Base-by-base conservation (phyloP, 2,888 invertebrate species). In the Papilio protenor region DNA sequence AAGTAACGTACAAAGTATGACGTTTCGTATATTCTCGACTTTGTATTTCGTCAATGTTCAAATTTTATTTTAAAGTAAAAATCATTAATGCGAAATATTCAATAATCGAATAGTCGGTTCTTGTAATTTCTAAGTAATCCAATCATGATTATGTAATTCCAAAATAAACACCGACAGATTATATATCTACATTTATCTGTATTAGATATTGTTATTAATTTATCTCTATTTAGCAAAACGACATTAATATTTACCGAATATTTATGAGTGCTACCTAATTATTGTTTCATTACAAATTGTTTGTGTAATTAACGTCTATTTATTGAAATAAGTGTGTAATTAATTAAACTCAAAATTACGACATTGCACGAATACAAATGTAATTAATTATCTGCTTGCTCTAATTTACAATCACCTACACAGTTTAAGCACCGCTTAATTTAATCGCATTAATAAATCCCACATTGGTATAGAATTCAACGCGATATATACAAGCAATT, bases 401-500 rank as follows among this genome's bases (percentile, higher is more conserved):
- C 21, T 69, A 79, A 82, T 81, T 82, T 83, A 81, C 64, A 77
- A 79, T 79, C 73, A 79, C 77, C 78, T 72, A 77, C 77, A 71
- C 78, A 78, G 80, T 85, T 83, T 81, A 82, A 84, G 77, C 73
- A 81, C 80, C 81, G 80, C 80, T 85, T 88, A 89, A 90, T 89
- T 87, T 85, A 83, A 82, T 82, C 84, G 86, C 87, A 88, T 90
- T 90, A 87, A 89, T 88, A 88, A 88, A 89, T 87, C 86, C 81
- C 79, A 81, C 81, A 85, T 81, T 84, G 82, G 84, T 84, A 69
- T 45, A 84, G 81, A 78, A 79, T 82, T 84, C 80, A 82, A 76
- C 83, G 85, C 88, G 85, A 88, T 90, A 87, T 89, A 87, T 84
- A 83, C 84, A 84, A 85, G 88, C 87, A 89, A 91, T 91, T 91